These are phyloP conservation scores for Rallus crepitans DNA, from an alignment of 2,797 vertebrate genomes.

Conservation along the genomic window DNA sequence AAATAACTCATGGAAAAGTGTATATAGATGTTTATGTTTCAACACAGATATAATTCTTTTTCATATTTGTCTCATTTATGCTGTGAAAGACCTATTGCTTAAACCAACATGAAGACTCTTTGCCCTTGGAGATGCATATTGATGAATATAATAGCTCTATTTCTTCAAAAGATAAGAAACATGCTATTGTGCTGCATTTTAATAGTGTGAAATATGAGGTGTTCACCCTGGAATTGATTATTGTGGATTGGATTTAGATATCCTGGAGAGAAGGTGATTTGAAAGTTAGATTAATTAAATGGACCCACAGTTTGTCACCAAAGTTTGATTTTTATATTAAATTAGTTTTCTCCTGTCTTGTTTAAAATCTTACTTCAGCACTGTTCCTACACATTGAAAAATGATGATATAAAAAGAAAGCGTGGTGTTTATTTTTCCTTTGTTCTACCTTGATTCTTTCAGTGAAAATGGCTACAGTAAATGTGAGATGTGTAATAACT, in stretches of 20 bases:
- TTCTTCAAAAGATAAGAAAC: constrained; percentile 61
- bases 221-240: constrained; percentile 50
- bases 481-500: background rate
- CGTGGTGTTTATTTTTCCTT: background rate
- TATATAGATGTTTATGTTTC: background rate
- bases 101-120: constrained; percentile 12
- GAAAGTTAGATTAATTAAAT: constrained; percentile 58
- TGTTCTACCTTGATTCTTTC: background rate
- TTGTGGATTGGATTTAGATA: constrained; percentile 49
- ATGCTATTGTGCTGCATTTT: background rate
- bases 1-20: background rate
- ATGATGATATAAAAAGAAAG: background rate
- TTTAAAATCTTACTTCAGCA: background rate
- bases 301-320: background rate
- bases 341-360: background rate
- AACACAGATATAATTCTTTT: background rate
- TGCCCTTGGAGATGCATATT: constrained; percentile 42
- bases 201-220: constrained; percentile 53
- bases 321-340: background rate
- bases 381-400: background rate
- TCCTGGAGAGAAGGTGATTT: constrained; percentile 42
- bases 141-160: constrained; percentile 24
- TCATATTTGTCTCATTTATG: background rate
- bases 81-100: background rate
- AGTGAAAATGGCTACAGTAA: background rate